phyloP scores from a whole-genome alignment of 2,797 vertebrate species.

The Pteronotus mesoamericanus region DNA sequence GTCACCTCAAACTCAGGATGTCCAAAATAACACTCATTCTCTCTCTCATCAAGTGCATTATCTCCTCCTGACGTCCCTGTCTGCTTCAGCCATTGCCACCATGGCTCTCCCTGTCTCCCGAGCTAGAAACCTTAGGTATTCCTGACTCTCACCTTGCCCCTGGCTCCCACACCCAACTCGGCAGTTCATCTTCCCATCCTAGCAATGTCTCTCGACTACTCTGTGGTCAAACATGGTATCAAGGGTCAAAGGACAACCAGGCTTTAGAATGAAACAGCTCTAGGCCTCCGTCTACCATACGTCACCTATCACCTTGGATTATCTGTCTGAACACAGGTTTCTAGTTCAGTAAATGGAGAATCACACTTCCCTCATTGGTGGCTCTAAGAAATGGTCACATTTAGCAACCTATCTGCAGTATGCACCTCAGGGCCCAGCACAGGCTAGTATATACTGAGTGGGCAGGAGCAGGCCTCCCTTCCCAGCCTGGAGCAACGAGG shows the following conservation, averaged over 20 bases:
- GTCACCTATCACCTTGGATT: neutral
- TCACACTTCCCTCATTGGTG: neutral
- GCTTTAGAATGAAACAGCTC: neutral
- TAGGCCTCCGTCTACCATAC: no score
- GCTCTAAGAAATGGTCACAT: neutral
- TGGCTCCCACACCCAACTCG: neutral
- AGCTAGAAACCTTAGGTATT: neutral
- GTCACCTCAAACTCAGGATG: slow-evolving; percentile 29
- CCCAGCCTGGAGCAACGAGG: neutral
- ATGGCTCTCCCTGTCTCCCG: neutral
- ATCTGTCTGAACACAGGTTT: neutral
- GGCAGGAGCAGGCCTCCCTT: neutral
- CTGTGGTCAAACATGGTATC: neutral
- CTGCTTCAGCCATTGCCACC: neutral
- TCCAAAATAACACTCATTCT: neutral
- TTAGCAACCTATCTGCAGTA: neutral
- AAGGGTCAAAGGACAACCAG: neutral
- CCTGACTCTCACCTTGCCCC: neutral
- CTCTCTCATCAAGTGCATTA: neutral
- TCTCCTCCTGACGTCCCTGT: neutral
- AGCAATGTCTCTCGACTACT: neutral
- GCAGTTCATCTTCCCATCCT: neutral
- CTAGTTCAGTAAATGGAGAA: neutral
- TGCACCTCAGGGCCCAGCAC: neutral
- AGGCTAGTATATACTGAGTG: neutral